Base-by-base conservation (phyloP, 2,888 invertebrate genomes). In the Anoplius nigerrimus region DNA sequence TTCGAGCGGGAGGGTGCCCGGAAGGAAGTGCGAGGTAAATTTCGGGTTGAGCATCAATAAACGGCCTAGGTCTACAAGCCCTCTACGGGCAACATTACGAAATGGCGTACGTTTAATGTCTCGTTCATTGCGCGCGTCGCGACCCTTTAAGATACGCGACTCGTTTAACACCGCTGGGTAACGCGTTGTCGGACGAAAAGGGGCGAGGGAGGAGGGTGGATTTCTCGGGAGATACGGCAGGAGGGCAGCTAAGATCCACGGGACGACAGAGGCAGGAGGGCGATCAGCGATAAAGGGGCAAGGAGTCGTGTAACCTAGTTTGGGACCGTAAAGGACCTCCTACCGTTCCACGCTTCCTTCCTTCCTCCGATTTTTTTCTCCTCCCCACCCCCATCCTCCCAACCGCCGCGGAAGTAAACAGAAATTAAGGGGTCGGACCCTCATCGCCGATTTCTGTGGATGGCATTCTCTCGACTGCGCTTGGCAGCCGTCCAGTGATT, bases 401-500 rank as follows among this genome's bases (percentile, higher is more conserved):
- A 45, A 21, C 20, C 22, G 43, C 56, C 45, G 46, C 27, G 69
- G 34, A 59, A 66, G 67, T 72, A 75, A 75, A 74, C 69, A 74
- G 69, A 74, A 72, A 72, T 74, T 60, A 74, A 74, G 74, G 65
- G 67, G 11, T 66, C 61, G 21, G 51, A 66, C 68, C 71, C 69
- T 73, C 69, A 69, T 71, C 64, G 66, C 58, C 65, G 67, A 62
- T 74, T 63, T 69, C 74, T 74, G 75, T 66, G 61, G 56, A 70
- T 76, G 70, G 66, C 75, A 58, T 74, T 65, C 63, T 52, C 43
- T 54, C 54, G 46, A 54, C 46, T 75, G 74, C 66, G 54, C 64
- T 74, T 74, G 75, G 71, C 74, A 74, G 66, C 60, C 64, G 74
- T 74, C 74, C 74, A 71, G 57, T 62, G 62, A 62, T 74, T 72